Base-by-base conservation (phyloP, 2,113 vertebrate species). In the Lophura nycthemera region DNA sequence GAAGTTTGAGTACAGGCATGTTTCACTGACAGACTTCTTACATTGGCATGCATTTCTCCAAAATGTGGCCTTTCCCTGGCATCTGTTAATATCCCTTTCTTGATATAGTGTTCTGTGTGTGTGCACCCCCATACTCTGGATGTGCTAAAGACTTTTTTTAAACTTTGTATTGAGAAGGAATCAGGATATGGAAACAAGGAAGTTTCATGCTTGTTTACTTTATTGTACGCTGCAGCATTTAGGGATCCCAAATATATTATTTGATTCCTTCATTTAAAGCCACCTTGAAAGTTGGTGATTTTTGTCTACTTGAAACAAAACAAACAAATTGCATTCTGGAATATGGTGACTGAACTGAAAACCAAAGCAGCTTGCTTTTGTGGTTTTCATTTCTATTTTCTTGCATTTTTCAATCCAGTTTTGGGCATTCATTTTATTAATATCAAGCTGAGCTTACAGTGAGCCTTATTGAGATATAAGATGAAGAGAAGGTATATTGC, bases 351-450 rank as follows among this genome's bases (percentile, higher is more conserved):
- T 81, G 75, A 86, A 80, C 77, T 67, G 72, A 82, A 89, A 84
- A 59, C 45, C 67, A 69, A 89, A 76, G 87, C 67, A 86, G 10
- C 64, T 88, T 76, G 36, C 50, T 83, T 89, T 64, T 66, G 6
- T 91, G 47, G 8, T 83, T 85, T 83, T 12, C 57, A 74, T 78
- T 93, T 12, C 7, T 74, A 0, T 57, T 67, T 75, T 87, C 32
- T 75, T 80, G 61, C 30, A 16, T 40, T 40, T 74, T 71, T 61
- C 34, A 86, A 77, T 57, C 11, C 25, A 52, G 17, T 91, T 92
- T 95, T 94, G 90, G 83, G 83, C 76, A 90, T 91, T 69, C 30
- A 1, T 95, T 88, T 92, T 92, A 75, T 88, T n/a, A 45, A 9
- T 43, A 70, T 83, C 76, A 86, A 29, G 40, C 83, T 75, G 69